Conservation (phyloP, 2,888 invertebrate species). For the Axea sp. region DNA sequence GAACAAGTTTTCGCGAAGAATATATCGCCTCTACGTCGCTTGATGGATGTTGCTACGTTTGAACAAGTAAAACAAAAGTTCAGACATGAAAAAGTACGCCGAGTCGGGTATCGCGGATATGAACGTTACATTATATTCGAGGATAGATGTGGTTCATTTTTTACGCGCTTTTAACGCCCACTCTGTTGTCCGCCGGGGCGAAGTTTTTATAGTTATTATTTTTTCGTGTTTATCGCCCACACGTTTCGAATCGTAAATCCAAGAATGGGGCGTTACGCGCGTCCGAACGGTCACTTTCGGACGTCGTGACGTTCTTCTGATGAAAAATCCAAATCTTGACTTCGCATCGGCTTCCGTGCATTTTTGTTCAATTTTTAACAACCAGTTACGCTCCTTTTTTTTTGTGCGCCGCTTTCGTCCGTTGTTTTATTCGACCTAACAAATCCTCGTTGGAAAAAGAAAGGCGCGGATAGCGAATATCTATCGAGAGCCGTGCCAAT, state of each 20-base stretch:
- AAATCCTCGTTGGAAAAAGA: constrained; percentile 53
- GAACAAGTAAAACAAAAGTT: constrained; percentile 61
- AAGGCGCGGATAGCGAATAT: constrained; percentile 57
- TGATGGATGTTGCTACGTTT: constrained; percentile 59
- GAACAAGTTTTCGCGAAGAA: too few relatives aligned
- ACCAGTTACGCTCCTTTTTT: constrained; percentile 17
- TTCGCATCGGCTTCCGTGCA: constrained; percentile 35
- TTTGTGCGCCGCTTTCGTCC: constrained; percentile 2
- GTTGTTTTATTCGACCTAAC: constrained; percentile 44
- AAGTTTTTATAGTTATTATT: constrained; percentile 73
- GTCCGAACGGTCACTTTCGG: constrained; percentile 44
- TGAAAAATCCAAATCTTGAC: constrained; percentile 40
- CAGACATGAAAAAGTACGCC: constrained; percentile 59
- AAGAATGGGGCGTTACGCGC: constrained; percentile 63
- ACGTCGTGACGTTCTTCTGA: constrained; percentile 6
- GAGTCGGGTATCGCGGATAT: constrained; percentile 56
- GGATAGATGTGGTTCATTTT: constrained; percentile 66
- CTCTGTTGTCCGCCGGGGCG: constrained; percentile 48
- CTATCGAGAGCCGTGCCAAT: constrained; percentile 54
- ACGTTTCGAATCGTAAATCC: constrained; percentile 72
- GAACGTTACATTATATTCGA: constrained; percentile 60
- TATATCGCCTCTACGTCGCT: constrained; percentile 51
- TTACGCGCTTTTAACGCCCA: constrained; percentile 66
- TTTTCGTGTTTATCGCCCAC: constrained; percentile 70
- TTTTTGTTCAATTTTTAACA: constrained; percentile 9